Evolutionary conservation across 2,888 invertebrate genomes (phyloP).

Genomic region (Lapara coniferarum): DNA sequence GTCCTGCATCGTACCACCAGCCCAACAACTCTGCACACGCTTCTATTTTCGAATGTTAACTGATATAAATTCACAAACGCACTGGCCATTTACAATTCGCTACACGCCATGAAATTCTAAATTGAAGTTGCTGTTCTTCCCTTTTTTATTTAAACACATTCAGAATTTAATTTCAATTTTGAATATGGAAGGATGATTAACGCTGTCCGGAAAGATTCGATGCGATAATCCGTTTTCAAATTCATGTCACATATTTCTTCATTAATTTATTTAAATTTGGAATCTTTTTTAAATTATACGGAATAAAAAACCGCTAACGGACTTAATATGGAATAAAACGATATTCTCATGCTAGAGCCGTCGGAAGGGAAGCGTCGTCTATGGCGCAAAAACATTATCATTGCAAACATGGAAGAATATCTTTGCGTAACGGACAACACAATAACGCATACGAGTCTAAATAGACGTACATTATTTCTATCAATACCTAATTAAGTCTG

Average conservation of each 20-base stretch:
- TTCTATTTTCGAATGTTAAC: constrained; percentile 11
- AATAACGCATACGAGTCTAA: constrained; percentile 18
- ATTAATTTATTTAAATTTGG: neutral
- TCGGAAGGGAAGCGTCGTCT: constrained; percentile 13
- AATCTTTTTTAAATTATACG: constrained; percentile 10
- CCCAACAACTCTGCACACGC: neutral
- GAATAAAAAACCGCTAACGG: constrained; percentile 11
- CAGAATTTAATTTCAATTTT: constrained; percentile 17
- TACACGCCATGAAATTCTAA: neutral
- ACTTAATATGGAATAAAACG: constrained; percentile 11
- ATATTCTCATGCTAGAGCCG: constrained; percentile 17
- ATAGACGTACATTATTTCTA: constrained; percentile 15
- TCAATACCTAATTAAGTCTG: constrained; percentile 20
- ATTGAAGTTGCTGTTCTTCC: neutral
- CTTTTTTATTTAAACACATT: neutral
- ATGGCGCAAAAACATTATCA: constrained; percentile 22
- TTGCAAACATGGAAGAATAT: constrained; percentile 21
- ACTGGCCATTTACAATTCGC: constrained; percentile 11
- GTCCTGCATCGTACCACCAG: neutral
- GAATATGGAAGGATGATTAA: constrained; percentile 16
- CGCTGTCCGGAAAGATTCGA: constrained; percentile 3
- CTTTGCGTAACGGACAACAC: constrained; percentile 24
- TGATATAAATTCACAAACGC: constrained; percentile 7
- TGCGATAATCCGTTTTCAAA: constrained; percentile 17
- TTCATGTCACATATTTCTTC: constrained; percentile 12